Base-by-base conservation (phyloP, 2,888 invertebrate genomes). In the Epiblema foenella region DNA sequence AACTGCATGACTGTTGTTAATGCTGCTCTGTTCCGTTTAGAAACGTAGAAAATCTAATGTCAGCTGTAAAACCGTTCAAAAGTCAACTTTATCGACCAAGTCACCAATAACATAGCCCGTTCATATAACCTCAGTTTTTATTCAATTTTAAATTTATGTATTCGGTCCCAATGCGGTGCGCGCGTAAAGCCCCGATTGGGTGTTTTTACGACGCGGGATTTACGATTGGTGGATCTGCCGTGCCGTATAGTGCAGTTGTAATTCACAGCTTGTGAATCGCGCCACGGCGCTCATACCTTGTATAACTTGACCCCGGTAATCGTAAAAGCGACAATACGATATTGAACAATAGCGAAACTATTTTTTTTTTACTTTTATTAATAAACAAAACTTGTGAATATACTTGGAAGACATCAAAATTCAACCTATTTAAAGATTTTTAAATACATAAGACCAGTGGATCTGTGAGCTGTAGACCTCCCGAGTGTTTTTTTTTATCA, bases 61-160 rank as follows among this genome's bases (percentile, higher is more conserved):
- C 46, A n/a, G 46, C 46, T 46, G 7, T 46, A 46, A 46, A 46
- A 46, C 15, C 46, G 46, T n/a, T 46, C n/a, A 1, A 46, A 15
- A 5, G 12, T 46, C 15, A 46, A 46, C 24, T 46, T 17, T 46
- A n/a, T 46, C 24, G 17, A n/a, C 46, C 7, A 62, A 64, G 52
- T 4, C 37, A 37, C 46, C 54, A 11, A 46, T 51, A 62, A 67
- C 67, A 54, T 56, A 66, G 51, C 66, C 66, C 37, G 4, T 29
- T 62, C 62, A 20, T 39, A 49, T 70, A 66, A 70, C 33, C 60
- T 60, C 71, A 51, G 67, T 62, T 67, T 71, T 71, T 67, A 67
- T 71, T 71, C 62, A 67, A 71, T 71, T 71, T 71, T 71, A 67
- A 71, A 67, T 71, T 71, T 67, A 66, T 67, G 71, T 71, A 71